Evolutionary conservation across 2,113 vertebrate genomes (phyloP).

Genomic region (Chamaea fasciata): DNA sequence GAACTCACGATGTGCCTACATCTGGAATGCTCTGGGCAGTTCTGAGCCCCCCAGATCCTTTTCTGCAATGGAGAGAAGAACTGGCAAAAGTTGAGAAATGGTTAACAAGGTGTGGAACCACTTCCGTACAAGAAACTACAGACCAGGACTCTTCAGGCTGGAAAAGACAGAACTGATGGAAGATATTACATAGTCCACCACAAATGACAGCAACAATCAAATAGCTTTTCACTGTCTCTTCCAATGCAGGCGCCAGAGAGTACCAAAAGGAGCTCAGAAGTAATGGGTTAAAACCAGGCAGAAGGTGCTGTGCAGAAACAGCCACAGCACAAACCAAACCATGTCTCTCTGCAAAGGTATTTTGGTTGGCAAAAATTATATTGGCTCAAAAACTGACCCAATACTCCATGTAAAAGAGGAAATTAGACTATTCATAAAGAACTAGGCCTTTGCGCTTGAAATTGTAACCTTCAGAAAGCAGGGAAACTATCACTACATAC

Average conservation of each 20-base stretch:
- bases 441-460: neutral
- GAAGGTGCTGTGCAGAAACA: neutral
- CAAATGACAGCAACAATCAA: neutral
- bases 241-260: neutral
- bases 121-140: neutral
- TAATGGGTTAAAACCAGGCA: neutral
- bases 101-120: neutral
- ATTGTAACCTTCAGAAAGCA: neutral
- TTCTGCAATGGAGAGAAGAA: neutral
- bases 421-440: neutral
- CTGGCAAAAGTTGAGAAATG: neutral
- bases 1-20: neutral
- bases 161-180: neutral
- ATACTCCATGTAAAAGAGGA: neutral
- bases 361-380: neutral
- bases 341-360: neutral
- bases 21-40: neutral
- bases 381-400: neutral
- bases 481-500: neutral
- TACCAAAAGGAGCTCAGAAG: neutral
- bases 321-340: neutral
- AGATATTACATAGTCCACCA: neutral
- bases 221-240: neutral
- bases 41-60: neutral
- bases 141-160: neutral